Evolutionary conservation across 1,140 invertebrate species (phyloP), one percentile per base, ranked within the genome.

Genomic region (Cardiocondyla obscurior): DNA sequence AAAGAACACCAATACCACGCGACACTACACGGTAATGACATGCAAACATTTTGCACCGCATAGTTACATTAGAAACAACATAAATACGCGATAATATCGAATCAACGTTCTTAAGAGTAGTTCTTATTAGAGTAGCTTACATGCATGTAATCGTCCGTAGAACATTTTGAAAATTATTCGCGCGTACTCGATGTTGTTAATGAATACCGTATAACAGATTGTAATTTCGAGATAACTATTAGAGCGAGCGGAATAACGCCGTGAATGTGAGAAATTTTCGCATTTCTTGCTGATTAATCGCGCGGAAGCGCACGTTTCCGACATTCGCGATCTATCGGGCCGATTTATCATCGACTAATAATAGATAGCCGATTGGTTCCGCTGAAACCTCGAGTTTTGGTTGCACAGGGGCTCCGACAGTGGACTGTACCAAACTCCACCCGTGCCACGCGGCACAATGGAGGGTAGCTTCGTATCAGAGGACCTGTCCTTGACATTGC

Each of bases 381-480:
- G 70, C 8, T 87, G 74, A 88, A 77, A 81, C 49, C 53, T 74
- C 69, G 33, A 87, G 76, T 88, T 88, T 76, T 88, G 64, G 60
- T 88, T 82, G 70, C 82, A 83, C 90, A 95, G 95, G 93, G 94
- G 94, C 57, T 95, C 95, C 30, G 95, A 95, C 83, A 95, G 94
- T 83, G 95, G 95, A 69, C 87, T 95, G 19, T 95, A 95, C 85
- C 95, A 95, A 89, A 94, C 94, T 67, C 95, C 94, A 55, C 94
- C 95, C 60, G 93, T 93, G 33, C 95, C 95, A 25, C 94, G 95
- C 69, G 93, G 93, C 51, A 92, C 95, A 60, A 94, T 94, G 92
- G 95, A 95, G 55, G 93, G 94, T 70, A 94, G 94, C 88, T 94
- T 93, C 86, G 90, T 92, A 62, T 95, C 95, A 8, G 95, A 96